phyloP scores from a whole-genome alignment of 2,113 vertebrate species.

The Parotia lawesii region DNA sequence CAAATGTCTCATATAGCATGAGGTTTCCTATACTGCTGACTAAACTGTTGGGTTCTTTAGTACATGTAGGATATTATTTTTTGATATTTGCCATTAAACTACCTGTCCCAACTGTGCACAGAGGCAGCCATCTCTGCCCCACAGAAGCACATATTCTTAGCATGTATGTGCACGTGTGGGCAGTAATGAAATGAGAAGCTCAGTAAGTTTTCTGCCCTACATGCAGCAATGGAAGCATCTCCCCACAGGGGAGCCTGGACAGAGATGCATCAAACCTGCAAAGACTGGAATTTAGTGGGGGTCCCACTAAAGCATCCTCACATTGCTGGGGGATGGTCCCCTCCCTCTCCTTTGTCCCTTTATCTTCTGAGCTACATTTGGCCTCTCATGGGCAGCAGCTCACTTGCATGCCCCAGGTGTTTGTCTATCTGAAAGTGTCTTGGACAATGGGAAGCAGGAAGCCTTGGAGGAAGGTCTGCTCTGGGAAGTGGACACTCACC shows the following conservation, averaged over 20 bases:
- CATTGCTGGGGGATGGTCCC: rapidly evolving
- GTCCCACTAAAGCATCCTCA: not conserved
- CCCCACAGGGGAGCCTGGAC: not conserved
- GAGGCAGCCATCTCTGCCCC: not conserved
- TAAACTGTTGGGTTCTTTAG: not conserved
- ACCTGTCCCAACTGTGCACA: not conserved
- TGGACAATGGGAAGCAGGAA: not conserved
- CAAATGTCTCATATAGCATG: not conserved
- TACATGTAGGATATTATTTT: not conserved
- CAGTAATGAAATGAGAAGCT: not conserved
- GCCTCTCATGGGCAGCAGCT: rapidly evolving
- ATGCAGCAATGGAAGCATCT: not conserved
- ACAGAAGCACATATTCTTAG: not conserved
- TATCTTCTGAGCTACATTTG: not conserved
- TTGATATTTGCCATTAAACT: not conserved
- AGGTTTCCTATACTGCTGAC: not conserved
- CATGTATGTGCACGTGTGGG: rapidly evolving
- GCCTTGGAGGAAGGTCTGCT: not conserved
- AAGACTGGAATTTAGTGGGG: rapidly evolving
- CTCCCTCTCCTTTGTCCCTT: not conserved
- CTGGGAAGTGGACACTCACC: not conserved
- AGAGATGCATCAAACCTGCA: not conserved
- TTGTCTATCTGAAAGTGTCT: not conserved
- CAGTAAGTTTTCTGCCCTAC: not conserved
- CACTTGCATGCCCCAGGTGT: rapidly evolving